Conservation (phyloP, 2,113 vertebrate genomes). For the Entelurus aequoreus region DNA sequence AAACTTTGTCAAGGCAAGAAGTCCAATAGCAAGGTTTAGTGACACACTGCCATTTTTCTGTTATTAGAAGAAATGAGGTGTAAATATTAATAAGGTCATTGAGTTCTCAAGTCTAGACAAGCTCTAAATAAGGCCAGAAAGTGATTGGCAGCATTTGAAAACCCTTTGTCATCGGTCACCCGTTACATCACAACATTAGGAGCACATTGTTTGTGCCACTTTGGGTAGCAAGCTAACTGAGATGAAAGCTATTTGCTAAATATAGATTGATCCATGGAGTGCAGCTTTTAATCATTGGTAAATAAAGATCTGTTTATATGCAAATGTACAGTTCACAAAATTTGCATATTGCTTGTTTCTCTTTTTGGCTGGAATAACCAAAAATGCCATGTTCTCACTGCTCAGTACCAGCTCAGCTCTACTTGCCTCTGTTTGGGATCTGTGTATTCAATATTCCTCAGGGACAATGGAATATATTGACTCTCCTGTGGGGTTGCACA, state of each 20-base stretch:
- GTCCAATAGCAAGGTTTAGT: conserved; percentile 13
- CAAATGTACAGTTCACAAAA: conserved; percentile 11
- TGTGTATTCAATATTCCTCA: too few relatives aligned
- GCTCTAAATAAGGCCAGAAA: conserved; percentile 13
- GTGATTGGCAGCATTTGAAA: conserved; percentile 14
- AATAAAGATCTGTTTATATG: conserved; percentile 29
- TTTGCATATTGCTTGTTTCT: neutral
- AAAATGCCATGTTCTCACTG: neutral
- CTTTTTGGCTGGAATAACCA: neutral
- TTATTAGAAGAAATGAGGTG: conserved; percentile 26
- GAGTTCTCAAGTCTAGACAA: conserved; percentile 33
- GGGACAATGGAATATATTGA: too few relatives aligned
- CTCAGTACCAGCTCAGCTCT: too few relatives aligned
- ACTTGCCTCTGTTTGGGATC: too few relatives aligned
- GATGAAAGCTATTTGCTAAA: neutral
- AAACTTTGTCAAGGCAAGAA: conserved; percentile 24
- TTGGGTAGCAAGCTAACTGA: conserved; percentile 19
- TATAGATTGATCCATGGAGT: neutral
- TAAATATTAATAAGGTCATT: conserved; percentile 24
- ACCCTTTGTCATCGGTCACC: conserved; percentile 8
- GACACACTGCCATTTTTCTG: conserved; percentile 19
- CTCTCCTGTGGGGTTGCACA: too few relatives aligned
- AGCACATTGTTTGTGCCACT: conserved; percentile 23
- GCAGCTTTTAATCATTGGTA: conserved; percentile 16
- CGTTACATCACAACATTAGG: conserved; percentile 9